These are phyloP conservation scores for Eupithecia vulgata DNA, from an alignment of 2,888 invertebrate species.

Conservation along the genomic window DNA sequence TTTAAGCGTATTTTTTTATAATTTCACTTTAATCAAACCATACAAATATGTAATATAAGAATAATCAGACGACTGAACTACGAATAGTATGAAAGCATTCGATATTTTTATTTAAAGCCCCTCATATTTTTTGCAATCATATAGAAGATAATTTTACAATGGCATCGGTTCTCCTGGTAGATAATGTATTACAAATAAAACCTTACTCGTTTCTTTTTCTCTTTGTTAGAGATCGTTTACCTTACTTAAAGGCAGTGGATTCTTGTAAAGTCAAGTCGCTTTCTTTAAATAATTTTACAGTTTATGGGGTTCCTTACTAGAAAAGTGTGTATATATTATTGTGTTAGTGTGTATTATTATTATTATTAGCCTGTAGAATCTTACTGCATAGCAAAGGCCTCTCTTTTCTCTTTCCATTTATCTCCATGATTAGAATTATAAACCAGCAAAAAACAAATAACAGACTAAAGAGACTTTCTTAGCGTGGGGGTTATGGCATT, in stretches of 20 bases:
- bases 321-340: too few relatives aligned
- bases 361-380: too few relatives aligned
- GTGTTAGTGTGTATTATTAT: too few relatives aligned
- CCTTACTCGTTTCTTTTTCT: background rate
- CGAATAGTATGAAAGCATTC: too few relatives aligned
- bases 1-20: too few relatives aligned
- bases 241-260: background rate
- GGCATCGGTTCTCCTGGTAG: background rate
- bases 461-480: too few relatives aligned
- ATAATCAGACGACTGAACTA: background rate
- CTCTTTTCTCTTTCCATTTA: too few relatives aligned
- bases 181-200: background rate
- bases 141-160: background rate
- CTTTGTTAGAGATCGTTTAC: background rate
- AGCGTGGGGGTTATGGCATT: too few relatives aligned
- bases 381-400: too few relatives aligned
- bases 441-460: too few relatives aligned
- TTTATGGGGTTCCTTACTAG: background rate
- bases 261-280: background rate
- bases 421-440: too few relatives aligned
- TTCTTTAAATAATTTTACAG: background rate
- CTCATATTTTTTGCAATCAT: background rate
- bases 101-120: background rate
- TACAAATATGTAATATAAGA: background rate
- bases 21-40: background rate